Evolutionary conservation across 2,888 invertebrate genomes (phyloP), one percentile per base, ranked within the genome.

Genomic region (Aleiodes leptofemur): DNA sequence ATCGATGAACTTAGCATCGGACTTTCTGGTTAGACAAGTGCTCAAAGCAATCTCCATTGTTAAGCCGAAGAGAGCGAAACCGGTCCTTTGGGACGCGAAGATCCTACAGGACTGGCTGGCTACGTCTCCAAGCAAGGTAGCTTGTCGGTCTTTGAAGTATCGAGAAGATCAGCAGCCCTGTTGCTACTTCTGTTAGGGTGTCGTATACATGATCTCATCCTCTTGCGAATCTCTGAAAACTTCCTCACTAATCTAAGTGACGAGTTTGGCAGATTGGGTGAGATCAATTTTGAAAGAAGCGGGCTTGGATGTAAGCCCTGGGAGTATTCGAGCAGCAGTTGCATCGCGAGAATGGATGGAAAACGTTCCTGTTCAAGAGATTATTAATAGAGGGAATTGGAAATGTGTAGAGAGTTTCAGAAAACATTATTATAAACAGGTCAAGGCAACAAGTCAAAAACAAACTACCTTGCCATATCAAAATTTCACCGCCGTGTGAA

Each of bases 271-370:
- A 1, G 77, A 76, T 1, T 79, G 79, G 80, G 59, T 78, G 50
- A 72, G 76, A 7, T 77, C 79, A 3, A 78, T 76, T 0, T 48
- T 81, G 13, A 80, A 76, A 50, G 79, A 78, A 3, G 79, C 81
- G 1, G 77, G 76, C 0, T 61, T 82, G 4, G 74, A 77, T 11
- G 76, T 76, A 16, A 34, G 75, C 4, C 77, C 77, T 8, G 78
- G 79, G 1, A 81, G 78, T 23, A 72, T 79, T 61, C 64, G 78
- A 34, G 75, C 77, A 3, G 77, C 77, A 3, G 81, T 80, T 9
- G 78, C 81, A 7, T 78, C 80, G 16, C 68, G 72, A 5, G 48
- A 71, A 7, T 81, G 80, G 81, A n/a, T 78, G 34, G 77, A 78
- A 55, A 75, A 79, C 50, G 3, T 74, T 3, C 76, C 76, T 14